phyloP scores from a whole-genome alignment of 2,888 invertebrate genomes.

The Frankliniella fusca region DNA sequence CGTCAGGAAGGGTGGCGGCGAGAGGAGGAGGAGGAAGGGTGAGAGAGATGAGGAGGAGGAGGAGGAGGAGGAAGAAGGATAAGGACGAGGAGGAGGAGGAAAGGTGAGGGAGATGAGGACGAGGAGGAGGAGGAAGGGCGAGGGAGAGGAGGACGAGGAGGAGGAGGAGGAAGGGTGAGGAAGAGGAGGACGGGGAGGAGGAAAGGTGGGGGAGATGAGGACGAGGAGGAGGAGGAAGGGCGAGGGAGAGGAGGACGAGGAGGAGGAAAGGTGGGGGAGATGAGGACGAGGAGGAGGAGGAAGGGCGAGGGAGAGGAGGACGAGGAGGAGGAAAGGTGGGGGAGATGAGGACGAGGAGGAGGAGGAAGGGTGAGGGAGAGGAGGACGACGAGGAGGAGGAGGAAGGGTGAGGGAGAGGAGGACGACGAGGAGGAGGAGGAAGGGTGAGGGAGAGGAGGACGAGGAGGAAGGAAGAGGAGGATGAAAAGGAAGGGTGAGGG shows the following conservation, averaged over 20 bases:
- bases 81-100: neutral
- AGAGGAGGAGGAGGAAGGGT: neutral
- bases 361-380: neutral
- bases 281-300: neutral
- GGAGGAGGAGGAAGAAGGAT: neutral
- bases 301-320: neutral
- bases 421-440: constrained; percentile 4
- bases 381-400: neutral
- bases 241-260: neutral
- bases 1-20: neutral
- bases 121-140: neutral
- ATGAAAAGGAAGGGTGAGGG: neutral
- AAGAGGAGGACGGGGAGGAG: neutral
- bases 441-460: neutral
- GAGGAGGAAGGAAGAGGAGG: neutral
- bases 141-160: too few species aligned
- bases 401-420: neutral
- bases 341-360: neutral
- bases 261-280: neutral
- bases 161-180: neutral
- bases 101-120: neutral
- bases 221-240: neutral
- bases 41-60: neutral
- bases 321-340: neutral
- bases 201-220: neutral